Percentiles rank a stretch among this genome's conserved stretches.
phyloP scores from a whole-genome alignment of 2,797 vertebrate species.

The Pipistrellus nathusii region DNA sequence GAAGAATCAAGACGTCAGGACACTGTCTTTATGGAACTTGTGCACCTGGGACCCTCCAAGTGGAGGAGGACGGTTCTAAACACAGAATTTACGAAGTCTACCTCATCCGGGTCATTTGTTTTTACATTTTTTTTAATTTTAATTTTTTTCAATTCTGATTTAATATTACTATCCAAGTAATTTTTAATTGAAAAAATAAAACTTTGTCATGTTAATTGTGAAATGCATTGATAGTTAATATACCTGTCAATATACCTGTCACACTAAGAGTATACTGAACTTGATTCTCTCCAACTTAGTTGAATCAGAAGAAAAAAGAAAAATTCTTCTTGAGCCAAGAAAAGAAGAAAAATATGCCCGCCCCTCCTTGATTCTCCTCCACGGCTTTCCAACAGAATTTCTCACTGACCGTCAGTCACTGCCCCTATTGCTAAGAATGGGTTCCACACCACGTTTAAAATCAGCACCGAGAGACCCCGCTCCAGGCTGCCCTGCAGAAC shows the following conservation, averaged over 20 bases:
- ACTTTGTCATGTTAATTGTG: neutral
- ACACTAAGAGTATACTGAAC: slow-evolving; percentile 2
- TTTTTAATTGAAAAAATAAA: slow-evolving; percentile 40
- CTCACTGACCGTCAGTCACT: neutral
- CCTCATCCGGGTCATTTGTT: neutral
- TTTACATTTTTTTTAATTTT: neutral
- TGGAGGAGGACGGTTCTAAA: neutral
- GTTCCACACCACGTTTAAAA: neutral
- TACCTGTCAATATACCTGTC: neutral
- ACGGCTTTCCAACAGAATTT: neutral
- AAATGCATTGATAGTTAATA: neutral
- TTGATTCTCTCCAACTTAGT: neutral
- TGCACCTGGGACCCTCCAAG: too few species aligned
- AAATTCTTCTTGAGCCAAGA: neutral
- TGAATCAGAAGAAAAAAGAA: neutral
- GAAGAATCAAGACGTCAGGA: neutral
- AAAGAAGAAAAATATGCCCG: slow-evolving; percentile 7
- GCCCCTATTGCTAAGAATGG: neutral
- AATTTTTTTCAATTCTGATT: neutral
- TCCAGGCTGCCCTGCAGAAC: neutral
- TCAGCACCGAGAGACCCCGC: neutral
- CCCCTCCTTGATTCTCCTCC: neutral
- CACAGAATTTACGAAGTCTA: neutral
- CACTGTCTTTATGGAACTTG: neutral
- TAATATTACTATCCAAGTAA: neutral